Percentiles rank a stretch among this genome's conserved stretches.
phyloP scores from a whole-genome alignment of 1,140 invertebrate species.

The Drosophila pruinosa region DNA sequence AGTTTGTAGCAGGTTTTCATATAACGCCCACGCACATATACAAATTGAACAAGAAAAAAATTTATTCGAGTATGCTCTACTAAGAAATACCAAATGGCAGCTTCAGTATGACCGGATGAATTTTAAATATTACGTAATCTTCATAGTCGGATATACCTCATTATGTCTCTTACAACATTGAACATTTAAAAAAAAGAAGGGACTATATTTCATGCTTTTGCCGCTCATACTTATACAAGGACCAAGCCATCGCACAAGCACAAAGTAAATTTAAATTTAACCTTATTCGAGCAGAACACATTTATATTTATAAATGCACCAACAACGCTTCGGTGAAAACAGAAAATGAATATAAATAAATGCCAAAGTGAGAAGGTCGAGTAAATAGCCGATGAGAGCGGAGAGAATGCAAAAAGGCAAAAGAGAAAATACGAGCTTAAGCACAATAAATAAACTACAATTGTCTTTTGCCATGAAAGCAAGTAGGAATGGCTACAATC shows the following conservation, averaged over 20 bases:
- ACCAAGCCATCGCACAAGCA: slow-evolving; percentile 41
- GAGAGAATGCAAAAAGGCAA: slow-evolving; percentile 36
- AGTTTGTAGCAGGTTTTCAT: slow-evolving; percentile 69
- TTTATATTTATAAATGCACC: slow-evolving; percentile 81
- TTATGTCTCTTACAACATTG: background rate
- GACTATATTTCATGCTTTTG: background rate
- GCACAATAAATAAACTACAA: slow-evolving; percentile 76
- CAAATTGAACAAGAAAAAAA: too few relatives aligned
- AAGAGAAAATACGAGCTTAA: slow-evolving; percentile 30
- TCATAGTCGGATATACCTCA: too few relatives aligned
- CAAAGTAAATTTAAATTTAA: slow-evolving; percentile 81
- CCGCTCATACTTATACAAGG: slow-evolving; percentile 22
- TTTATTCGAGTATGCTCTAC: background rate
- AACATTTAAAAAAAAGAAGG: background rate
- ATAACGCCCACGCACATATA: slow-evolving; percentile 38
- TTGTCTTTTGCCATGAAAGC: slow-evolving; percentile 48
- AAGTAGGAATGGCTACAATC: background rate
- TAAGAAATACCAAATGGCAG: background rate
- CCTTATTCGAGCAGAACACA: slow-evolving; percentile 79
- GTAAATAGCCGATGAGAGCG: background rate
- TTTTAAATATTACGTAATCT: too few relatives aligned
- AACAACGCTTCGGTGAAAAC: slow-evolving; percentile 49
- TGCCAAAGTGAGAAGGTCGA: slow-evolving; percentile 20
- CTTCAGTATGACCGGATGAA: too few relatives aligned
- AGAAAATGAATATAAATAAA: slow-evolving; percentile 51